Percentiles rank a stretch among this genome's conserved stretches.
Evolutionary conservation across 2,797 vertebrate species (phyloP).

Genomic region (Anguilla marmorata): DNA sequence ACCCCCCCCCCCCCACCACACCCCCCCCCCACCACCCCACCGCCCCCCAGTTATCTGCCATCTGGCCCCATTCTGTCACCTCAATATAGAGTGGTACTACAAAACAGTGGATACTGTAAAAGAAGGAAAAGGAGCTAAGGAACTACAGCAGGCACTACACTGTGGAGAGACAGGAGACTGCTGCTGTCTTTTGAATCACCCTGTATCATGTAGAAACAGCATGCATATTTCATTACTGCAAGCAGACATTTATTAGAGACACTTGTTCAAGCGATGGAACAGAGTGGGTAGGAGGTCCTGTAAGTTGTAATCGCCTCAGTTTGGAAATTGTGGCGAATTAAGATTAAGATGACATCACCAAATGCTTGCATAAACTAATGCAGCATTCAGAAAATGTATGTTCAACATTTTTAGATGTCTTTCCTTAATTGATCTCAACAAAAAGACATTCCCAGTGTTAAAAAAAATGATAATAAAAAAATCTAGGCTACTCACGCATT

Average conservation of each 20-base stretch:
- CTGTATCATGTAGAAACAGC: not conserved
- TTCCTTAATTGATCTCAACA: too few species aligned
- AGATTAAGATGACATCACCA: too few species aligned
- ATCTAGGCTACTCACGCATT: too few species aligned
- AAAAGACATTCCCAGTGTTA: too few species aligned
- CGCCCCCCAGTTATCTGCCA: constrained; percentile 52
- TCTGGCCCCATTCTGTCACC: constrained; percentile 68
- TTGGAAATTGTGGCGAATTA: too few species aligned
- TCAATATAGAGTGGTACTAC: not conserved
- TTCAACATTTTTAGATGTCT: too few species aligned
- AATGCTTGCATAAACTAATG: too few species aligned
- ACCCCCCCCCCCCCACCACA: not conserved
- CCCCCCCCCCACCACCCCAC: too few species aligned
- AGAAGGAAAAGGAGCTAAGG: not conserved
- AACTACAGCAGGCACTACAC: not conserved
- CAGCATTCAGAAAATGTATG: too few species aligned
- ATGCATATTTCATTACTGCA: not conserved
- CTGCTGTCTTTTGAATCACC: not conserved
- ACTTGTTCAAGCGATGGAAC: not conserved
- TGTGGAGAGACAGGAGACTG: not conserved
- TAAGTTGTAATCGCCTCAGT: too few species aligned
- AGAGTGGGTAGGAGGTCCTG: not conserved
- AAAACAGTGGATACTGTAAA: constrained; percentile 1
- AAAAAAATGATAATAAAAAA: too few species aligned
- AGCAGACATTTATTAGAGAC: not conserved